Evolutionary conservation across 2,797 vertebrate genomes (phyloP).

Genomic region (Falco biarmicus): DNA sequence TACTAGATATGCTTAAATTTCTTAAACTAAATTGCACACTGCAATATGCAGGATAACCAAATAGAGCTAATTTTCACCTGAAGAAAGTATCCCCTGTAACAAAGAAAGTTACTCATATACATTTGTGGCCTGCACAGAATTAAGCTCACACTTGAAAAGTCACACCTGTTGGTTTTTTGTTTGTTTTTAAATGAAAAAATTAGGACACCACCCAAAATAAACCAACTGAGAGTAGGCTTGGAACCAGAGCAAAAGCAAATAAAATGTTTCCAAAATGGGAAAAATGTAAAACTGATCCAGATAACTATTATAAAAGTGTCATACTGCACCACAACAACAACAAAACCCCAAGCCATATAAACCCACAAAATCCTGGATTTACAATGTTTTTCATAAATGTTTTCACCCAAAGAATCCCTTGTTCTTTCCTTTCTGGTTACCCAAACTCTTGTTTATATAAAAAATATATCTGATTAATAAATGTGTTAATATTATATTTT

Average conservation of each 20-base stretch:
- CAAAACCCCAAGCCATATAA: background rate
- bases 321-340: background rate
- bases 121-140: conserved; percentile 22
- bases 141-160: background rate
- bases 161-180: background rate
- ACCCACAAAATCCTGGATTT: conserved; percentile 33
- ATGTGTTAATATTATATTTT: conserved; percentile 66
- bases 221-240: background rate
- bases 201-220: background rate
- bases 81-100: conserved; percentile 13
- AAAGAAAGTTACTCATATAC: background rate
- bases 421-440: conserved; percentile 58
- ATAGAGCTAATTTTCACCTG: background rate
- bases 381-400: conserved; percentile 16
- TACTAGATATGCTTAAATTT: background rate
- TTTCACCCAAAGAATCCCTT: conserved; percentile 12
- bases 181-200: background rate
- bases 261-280: background rate
- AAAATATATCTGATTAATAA: conserved; percentile 80
- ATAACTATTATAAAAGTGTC: background rate
- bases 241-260: background rate
- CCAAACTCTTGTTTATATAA: conserved; percentile 72
- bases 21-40: background rate
- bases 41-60: background rate
- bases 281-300: conserved; percentile 3